Evolutionary conservation across 2,113 vertebrate genomes (phyloP), one percentile per base, ranked within the genome.

Genomic region (Embiotoca jacksoni): DNA sequence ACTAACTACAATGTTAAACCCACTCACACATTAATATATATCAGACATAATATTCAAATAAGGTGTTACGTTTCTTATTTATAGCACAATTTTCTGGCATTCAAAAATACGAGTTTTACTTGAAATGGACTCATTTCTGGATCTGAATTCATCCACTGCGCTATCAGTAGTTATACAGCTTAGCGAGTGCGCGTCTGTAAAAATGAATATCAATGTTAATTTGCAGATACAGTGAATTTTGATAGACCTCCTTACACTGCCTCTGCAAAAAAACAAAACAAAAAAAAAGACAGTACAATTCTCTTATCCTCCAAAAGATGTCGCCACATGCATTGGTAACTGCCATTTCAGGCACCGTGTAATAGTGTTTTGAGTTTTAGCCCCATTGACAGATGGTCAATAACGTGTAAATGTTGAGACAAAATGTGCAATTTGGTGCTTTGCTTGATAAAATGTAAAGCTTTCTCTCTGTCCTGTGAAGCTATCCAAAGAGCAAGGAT

Each of bases 241-340:
- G 41, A 11, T 44, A 44, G 10, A 44, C 41, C 11, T 13, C 13
- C 13, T 44, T 44, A 44, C 41, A 44, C 41, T 3, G 11, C 39
- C 9, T 41, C 39, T 41, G 8, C 6, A 11, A 11, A 11, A 9
- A 11, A 11, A 11, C 41, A 44, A 44, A 11, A 44, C 3, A 13
- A 11, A 23, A 23, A 23, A 23, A 23, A 23, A 23, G 23, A 23
- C 23, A 23, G 41, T 44, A 44, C 9, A 67, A 30, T 62, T 72
- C 37, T 53, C 23, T 23, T 33, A 32, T 15, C 4, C 0, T 16
- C 83, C 92, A 89, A 78, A 58, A 91, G 92, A 88, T 91, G 93
- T 59, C 90, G 35, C 78, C 30, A 78, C 5, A 0, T 63, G 58
- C 58, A 61, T 80, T 39, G 0, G 52, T 69, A 47, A 80, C 70